A percentile compares a stretch with the other conserved stretches of the same genome.
phyloP scores from a whole-genome alignment of 2,888 invertebrate genomes.

The Diarsia brunnea region DNA sequence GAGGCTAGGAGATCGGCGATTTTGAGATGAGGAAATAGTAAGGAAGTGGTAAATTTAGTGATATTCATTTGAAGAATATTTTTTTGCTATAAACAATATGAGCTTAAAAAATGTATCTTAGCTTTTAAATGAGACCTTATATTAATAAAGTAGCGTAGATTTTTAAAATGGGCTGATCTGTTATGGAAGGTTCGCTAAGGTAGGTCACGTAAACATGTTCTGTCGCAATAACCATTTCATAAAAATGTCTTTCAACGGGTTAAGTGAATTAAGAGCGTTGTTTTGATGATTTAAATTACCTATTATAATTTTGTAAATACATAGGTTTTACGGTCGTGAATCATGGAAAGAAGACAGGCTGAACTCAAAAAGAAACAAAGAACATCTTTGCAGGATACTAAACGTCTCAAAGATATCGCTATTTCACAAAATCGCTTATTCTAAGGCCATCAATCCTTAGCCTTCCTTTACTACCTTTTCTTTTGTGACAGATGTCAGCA shows the following conservation, averaged over 20 bases:
- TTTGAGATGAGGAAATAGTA: not conserved
- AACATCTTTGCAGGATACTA: not conserved
- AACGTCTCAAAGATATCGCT: slow-evolving; percentile 24
- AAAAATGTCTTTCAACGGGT: too few species aligned
- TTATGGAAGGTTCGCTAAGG: too few species aligned
- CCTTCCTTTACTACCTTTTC: slow-evolving; percentile 74
- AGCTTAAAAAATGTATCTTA: not conserved
- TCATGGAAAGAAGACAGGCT: not conserved
- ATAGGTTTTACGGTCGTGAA: too few species aligned
- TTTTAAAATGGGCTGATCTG: too few species aligned
- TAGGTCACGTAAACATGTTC: too few species aligned
- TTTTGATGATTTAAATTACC: too few species aligned
- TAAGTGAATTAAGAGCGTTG: too few species aligned
- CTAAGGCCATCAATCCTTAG: slow-evolving; percentile 64
- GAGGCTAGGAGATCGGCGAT: slow-evolving; percentile 67
- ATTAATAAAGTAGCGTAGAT: too few species aligned
- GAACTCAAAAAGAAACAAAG: not conserved
- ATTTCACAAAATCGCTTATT: slow-evolving; percentile 53
- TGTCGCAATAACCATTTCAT: too few species aligned
- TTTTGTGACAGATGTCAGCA: slow-evolving; percentile 82
- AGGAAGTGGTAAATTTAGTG: not conserved
- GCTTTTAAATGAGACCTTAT: too few species aligned
- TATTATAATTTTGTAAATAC: too few species aligned
- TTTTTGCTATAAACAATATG: too few species aligned
- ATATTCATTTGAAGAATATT: not conserved